Percentiles rank a stretch among this genome's conserved stretches.
phyloP scores from a whole-genome alignment of 2,888 invertebrate species.

The Hofmannophila pseudospretella region DNA sequence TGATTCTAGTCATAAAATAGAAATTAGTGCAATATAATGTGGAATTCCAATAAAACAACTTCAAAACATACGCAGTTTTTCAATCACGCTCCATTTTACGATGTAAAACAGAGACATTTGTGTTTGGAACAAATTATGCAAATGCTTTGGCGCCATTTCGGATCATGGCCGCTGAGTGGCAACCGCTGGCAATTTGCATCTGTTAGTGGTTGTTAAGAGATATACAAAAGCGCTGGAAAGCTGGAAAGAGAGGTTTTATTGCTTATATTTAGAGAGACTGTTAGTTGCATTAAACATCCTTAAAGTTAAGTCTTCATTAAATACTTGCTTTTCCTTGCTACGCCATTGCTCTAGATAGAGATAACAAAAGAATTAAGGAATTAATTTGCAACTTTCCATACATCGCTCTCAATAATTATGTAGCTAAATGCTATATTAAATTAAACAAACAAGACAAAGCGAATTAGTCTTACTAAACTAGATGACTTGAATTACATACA shows the following conservation, averaged over 20 bases:
- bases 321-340: too few species aligned
- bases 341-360: too few species aligned
- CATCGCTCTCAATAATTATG: too few species aligned
- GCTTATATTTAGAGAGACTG: too few species aligned
- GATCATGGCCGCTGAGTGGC: constrained; percentile 58
- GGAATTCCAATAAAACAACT: not conserved
- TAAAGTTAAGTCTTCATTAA: too few species aligned
- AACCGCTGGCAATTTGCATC: constrained; percentile 67
- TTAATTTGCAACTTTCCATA: too few species aligned
- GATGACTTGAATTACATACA: too few species aligned
- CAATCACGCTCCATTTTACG: constrained; percentile 49
- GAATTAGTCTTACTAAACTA: too few species aligned
- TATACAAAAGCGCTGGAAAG: constrained; percentile 38
- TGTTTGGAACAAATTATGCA: constrained; percentile 53
- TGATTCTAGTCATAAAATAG: constrained; percentile 1
- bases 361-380: too few species aligned
- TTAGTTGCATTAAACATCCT: too few species aligned
- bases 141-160: constrained; percentile 66
- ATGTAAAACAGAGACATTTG: constrained; percentile 47
- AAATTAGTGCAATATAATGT: constrained; percentile 13
- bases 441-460: too few species aligned
- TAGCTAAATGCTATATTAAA: too few species aligned
- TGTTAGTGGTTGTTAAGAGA: constrained; percentile 60
- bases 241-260: constrained; percentile 13
- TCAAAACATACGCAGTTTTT: constrained; percentile 36